Conservation (phyloP, 2,888 invertebrate species). For the Eledona agricola region DNA sequence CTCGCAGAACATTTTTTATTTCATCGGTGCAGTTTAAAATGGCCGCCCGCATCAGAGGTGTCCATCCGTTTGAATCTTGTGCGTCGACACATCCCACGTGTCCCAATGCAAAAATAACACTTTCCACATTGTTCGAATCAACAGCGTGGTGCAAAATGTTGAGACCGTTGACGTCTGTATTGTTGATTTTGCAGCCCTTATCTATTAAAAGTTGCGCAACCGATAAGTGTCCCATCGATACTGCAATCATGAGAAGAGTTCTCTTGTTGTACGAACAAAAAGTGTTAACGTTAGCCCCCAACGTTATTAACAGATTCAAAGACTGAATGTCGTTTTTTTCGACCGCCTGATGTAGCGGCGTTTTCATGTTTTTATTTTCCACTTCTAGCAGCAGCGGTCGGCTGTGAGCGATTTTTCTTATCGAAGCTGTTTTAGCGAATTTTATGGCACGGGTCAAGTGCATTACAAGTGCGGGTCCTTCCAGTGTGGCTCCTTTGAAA, state of each 20-base stretch:
- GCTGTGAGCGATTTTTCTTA: conserved; percentile 53
- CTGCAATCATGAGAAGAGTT: conserved; percentile 65
- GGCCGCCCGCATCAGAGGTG: conserved; percentile 68
- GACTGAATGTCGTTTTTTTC: conserved; percentile 62
- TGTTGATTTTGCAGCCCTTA: conserved; percentile 62
- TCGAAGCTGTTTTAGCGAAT: conserved; percentile 50
- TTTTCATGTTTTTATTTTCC: conserved; percentile 64
- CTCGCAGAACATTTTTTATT: conserved; percentile 62
- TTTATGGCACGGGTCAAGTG: conserved; percentile 55
- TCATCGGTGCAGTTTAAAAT: conserved; percentile 62
- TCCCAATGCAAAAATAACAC: conserved; percentile 58
- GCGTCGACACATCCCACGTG: conserved; percentile 59
- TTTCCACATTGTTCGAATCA: conserved; percentile 62
- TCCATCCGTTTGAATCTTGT: conserved; percentile 65
- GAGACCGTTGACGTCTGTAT: conserved; percentile 63
- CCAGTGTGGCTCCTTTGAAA: conserved; percentile 55
- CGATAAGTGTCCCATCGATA: conserved; percentile 56
- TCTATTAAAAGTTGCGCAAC: conserved; percentile 63
- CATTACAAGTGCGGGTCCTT: conserved; percentile 50
- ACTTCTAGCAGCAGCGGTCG: conserved; percentile 64
- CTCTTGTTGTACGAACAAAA: conserved; percentile 57
- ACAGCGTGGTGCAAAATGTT: conserved; percentile 67
- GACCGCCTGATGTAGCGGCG: conserved; percentile 66
- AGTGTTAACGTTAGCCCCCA: conserved; percentile 65
- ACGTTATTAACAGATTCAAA: conserved; percentile 61